Evolutionary conservation across 2,113 vertebrate species (phyloP).

Genomic region (Neoarius graeffei): DNA sequence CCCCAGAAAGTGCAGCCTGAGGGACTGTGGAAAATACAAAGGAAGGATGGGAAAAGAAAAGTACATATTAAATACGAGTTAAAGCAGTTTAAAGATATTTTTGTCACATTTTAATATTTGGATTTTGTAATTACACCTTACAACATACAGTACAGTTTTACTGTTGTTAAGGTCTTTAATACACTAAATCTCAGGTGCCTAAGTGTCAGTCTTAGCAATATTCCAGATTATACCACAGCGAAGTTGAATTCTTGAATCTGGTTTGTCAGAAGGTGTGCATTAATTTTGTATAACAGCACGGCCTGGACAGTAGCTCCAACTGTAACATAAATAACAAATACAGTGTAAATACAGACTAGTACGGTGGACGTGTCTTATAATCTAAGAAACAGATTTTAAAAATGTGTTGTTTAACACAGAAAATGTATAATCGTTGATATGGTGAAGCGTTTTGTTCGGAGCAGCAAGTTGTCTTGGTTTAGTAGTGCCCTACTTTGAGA

Average conservation of each 20-base stretch:
- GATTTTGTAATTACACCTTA: not conserved
- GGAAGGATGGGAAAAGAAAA: constrained; percentile 2
- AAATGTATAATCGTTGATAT: too few relatives aligned
- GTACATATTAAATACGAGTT: not conserved
- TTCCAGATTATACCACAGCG: not conserved
- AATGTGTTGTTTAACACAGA: too few relatives aligned
- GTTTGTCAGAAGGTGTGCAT: not conserved
- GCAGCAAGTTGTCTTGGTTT: too few relatives aligned
- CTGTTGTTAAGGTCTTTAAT: not conserved
- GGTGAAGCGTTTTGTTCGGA: too few relatives aligned
- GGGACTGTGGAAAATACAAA: constrained; percentile 70
- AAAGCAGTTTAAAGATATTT: not conserved
- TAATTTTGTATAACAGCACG: not conserved
- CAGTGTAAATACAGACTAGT: too few relatives aligned
- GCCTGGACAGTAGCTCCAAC: not conserved
- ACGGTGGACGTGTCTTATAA: too few relatives aligned
- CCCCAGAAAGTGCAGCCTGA: constrained; percentile 91
- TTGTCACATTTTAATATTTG: not conserved
- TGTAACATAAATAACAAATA: not conserved
- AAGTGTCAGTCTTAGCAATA: not conserved
- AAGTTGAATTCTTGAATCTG: not conserved
- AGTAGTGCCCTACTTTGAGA: too few relatives aligned
- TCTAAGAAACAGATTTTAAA: too few relatives aligned
- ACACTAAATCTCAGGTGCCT: not conserved
- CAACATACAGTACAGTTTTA: not conserved